These are phyloP conservation scores for Coptodon rendalli DNA, from an alignment of 2,113 vertebrate genomes.

Conservation along the genomic window DNA sequence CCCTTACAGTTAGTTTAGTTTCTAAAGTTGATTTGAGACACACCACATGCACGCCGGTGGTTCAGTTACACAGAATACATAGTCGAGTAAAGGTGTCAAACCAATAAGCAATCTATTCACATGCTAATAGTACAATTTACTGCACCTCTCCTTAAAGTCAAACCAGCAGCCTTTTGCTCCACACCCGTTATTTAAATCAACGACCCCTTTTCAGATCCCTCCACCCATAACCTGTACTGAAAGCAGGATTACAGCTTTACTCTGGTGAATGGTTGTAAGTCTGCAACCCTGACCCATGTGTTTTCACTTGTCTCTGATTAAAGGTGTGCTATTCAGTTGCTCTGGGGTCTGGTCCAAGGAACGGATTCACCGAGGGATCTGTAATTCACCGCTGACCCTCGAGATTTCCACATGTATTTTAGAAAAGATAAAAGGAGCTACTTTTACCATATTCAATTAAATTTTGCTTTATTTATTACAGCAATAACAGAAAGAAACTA, in stretches of 20 bases:
- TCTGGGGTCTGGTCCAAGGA: neutral
- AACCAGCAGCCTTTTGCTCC: neutral
- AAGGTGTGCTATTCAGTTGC: neutral
- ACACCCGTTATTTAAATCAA: slow-evolving; percentile 5
- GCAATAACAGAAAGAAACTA: neutral
- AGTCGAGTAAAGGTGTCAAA: neutral
- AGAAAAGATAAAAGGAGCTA: neutral
- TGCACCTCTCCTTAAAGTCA: neutral
- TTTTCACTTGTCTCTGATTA: slow-evolving; percentile 4
- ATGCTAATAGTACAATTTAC: neutral
- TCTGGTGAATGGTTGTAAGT: neutral
- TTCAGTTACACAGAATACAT: rapidly evolving
- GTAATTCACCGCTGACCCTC: neutral
- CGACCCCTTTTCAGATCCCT: slow-evolving; percentile 5
- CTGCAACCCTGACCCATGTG: neutral
- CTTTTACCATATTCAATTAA: neutral
- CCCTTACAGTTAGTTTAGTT: neutral
- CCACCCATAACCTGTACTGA: neutral
- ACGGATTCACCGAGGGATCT: neutral
- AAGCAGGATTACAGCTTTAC: neutral
- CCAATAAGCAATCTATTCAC: neutral
- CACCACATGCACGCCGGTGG: neutral
- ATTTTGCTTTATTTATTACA: neutral
- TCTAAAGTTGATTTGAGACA: neutral
- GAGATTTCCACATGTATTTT: neutral